phyloP scores from a whole-genome alignment of 2,888 invertebrate genomes.

The Sarcophaga caerulescens region DNA sequence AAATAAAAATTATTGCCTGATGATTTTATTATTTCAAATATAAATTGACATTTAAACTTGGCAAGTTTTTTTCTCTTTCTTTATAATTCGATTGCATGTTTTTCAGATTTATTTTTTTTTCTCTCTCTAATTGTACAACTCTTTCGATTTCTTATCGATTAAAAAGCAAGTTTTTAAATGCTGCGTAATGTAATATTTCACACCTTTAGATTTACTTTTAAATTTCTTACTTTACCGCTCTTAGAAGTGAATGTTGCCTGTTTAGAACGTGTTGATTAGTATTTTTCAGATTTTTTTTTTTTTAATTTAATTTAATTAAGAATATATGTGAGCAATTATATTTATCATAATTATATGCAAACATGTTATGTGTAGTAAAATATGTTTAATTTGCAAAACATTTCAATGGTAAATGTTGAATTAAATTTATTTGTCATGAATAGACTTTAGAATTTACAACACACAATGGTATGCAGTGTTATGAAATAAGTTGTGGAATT shows the following conservation, averaged over 20 bases:
- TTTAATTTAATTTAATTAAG: conserved; percentile 59
- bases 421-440: background rate
- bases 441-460: background rate
- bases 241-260: background rate
- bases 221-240: background rate
- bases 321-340: conserved; percentile 64
- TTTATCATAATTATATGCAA: conserved; percentile 52
- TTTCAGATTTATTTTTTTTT: conserved; percentile 14
- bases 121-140: conserved; percentile 19
- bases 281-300: background rate
- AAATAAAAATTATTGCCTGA: conserved; percentile 47
- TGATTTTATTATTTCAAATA: conserved; percentile 60
- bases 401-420: background rate
- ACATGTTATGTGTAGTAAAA: conserved; percentile 37
- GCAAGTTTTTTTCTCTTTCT: background rate
- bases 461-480: too few relatives aligned
- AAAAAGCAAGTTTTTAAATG: conserved; percentile 54
- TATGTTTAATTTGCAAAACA: conserved; percentile 12
- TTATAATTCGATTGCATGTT: conserved; percentile 53
- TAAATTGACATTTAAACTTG: conserved; percentile 65
- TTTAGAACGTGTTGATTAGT: conserved; percentile 56
- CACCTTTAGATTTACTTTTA: conserved; percentile 61
- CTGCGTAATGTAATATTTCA: conserved; percentile 67
- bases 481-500: too few relatives aligned
- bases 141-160: conserved; percentile 59